These are phyloP conservation scores for Danaus plexippus DNA, from an alignment of 1,140 invertebrate species.

Conservation along the genomic window DNA sequence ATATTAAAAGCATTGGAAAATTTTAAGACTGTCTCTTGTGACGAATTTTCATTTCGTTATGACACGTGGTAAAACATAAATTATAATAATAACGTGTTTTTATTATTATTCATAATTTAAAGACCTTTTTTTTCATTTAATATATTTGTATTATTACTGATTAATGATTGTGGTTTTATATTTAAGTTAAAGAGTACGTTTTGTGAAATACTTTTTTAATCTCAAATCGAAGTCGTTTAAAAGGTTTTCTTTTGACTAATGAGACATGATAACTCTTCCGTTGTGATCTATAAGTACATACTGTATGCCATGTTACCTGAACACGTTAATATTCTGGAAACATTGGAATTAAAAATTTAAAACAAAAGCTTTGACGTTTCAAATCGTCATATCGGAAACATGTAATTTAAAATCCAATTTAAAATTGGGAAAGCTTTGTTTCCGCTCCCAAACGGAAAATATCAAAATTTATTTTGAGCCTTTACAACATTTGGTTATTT, in stretches of 20 bases:
- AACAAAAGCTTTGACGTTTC: conserved; percentile 12
- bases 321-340: background rate
- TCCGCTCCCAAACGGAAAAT: conserved; percentile 15
- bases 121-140: no score
- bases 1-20: conserved; percentile 1
- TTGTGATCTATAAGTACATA: background rate
- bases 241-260: background rate
- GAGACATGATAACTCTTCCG: background rate
- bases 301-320: conserved; percentile 1
- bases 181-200: no score
- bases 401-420: conserved; percentile 45
- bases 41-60: conserved; percentile 2
- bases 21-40: no score
- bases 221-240: background rate
- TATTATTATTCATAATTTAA: no score
- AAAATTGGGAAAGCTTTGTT: conserved; percentile 27
- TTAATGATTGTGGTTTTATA: no score
- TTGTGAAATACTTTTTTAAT: background rate
- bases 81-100: conserved; percentile 9
- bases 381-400: conserved; percentile 28
- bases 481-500: conserved; percentile 10
- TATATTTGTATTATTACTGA: no score
- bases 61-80: conserved; percentile 4
- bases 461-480: conserved; percentile 16
- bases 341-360: background rate